Evolutionary conservation across 2,888 invertebrate genomes (phyloP), one percentile per base, ranked within the genome.

Genomic region (Leptinotarsa tumamoca): DNA sequence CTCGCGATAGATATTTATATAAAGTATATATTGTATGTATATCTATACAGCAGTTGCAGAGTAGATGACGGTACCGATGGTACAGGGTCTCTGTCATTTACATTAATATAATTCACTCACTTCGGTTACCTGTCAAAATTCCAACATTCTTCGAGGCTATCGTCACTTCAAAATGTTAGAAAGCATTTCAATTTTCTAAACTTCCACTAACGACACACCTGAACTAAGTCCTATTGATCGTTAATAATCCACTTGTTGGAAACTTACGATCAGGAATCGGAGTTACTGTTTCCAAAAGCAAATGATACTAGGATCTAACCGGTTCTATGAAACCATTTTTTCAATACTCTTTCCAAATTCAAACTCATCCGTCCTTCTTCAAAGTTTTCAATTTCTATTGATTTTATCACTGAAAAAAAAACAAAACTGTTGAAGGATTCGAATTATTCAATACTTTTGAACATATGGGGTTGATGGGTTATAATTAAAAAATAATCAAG

Each of bases 1-100:
- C 83, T 86, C 85, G 86, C 85, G 84, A 86, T 85, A 85, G 85
- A 85, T 85, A 86, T 86, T 86, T 85, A 85, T 85, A 86, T 85
- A 80, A 83, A 83, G 82, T 85, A 85, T 79, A 84, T 85, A 85
- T 77, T 80, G 80, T 80, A 80, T 80, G 80, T 80, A 84, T 83
- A 83, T 83, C 83, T 82, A 84, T 84, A 84, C 82, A 84, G 86
- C 86, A 86, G 85, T 86, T 86, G 86, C 85, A 82, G 81, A 84
- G 74, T 74, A 79, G 76, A 84, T 84, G 83, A 85, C 83, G 83
- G 82, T 84, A 80, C 83, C 84, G 83, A 83, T 80, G 79, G 80
- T 81, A 82, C 76, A 80, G 79, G 80, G 82, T 84, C 81, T 84
- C 83, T 83, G 82, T 83, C 83, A 84, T 83, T 82, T 82, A 85